Evolutionary conservation across 2,797 vertebrate genomes (phyloP).

Genomic region (Aeoliscus strigatus): DNA sequence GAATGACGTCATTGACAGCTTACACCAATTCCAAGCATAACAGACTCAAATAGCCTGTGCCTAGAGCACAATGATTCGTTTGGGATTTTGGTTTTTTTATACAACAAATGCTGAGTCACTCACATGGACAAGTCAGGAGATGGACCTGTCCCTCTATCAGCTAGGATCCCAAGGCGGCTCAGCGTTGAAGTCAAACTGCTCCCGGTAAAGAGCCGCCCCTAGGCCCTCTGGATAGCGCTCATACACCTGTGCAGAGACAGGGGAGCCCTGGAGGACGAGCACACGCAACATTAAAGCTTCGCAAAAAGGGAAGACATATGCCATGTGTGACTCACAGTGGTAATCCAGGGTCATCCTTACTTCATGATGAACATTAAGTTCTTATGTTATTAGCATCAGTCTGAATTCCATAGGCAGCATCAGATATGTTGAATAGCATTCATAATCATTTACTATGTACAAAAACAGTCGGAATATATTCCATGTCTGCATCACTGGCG

Average conservation of each 20-base stretch:
- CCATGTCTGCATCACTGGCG: not conserved
- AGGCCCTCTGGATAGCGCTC: slow-evolving; percentile 95
- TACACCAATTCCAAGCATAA: too few relatives aligned
- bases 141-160: slow-evolving; percentile 99
- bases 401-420: too few relatives aligned
- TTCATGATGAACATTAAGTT: not conserved
- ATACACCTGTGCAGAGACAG: slow-evolving; percentile 93
- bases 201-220: slow-evolving; percentile 99
- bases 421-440: too few relatives aligned
- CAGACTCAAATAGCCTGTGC: not conserved
- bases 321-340: not conserved
- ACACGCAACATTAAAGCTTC: slow-evolving; percentile 1
- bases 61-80: slow-evolving; percentile 2
- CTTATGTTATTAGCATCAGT: too few relatives aligned
- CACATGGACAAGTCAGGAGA: slow-evolving; percentile 99
- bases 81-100: slow-evolving; percentile 28
- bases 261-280: slow-evolving; percentile 69
- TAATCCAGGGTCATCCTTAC: too few relatives aligned
- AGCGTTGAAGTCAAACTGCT: slow-evolving; percentile 99
- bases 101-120: slow-evolving; percentile 56
- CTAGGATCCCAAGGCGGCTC: slow-evolving; percentile 99
- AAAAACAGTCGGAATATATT: too few relatives aligned
- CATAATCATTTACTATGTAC: too few relatives aligned
- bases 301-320: not conserved
- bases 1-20: too few relatives aligned